phyloP scores from a whole-genome alignment of 2,113 vertebrate species.

The Saccopteryx bilineata region DNA sequence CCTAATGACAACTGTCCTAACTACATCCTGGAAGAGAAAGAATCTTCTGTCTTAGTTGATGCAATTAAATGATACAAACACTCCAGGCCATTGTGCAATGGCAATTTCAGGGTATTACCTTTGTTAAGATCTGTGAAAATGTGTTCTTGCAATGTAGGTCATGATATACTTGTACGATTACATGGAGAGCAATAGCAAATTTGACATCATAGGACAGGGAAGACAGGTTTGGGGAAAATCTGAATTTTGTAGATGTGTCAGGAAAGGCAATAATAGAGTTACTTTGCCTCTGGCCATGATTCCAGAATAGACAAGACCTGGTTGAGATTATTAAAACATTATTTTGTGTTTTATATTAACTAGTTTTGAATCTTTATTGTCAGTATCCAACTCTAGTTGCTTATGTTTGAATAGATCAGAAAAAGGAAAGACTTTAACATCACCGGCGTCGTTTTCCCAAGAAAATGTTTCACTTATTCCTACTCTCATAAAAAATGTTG shows the following conservation, averaged over 20 bases:
- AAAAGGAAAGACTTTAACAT: neutral
- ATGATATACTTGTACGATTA: neutral
- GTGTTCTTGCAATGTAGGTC: neutral
- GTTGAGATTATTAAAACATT: neutral
- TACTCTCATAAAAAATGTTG: neutral
- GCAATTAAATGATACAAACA: neutral
- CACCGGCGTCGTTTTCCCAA: neutral
- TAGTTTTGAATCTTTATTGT: neutral
- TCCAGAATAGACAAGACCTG: neutral
- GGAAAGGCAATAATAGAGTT: neutral
- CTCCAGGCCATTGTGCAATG: neutral
- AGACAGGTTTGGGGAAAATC: neutral
- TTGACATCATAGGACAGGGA: neutral
- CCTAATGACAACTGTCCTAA: neutral
- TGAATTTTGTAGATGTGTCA: neutral
- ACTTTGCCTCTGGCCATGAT: neutral
- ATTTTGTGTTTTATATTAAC: neutral
- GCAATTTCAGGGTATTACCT: neutral
- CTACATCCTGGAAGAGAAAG: conserved; percentile 70
- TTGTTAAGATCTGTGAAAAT: neutral
- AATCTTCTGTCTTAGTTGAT: neutral
- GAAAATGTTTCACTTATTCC: neutral
- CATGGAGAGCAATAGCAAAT: neutral
- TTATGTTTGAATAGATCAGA: neutral
- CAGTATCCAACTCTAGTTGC: neutral